Evolutionary conservation across 2,888 invertebrate species (phyloP).

Genomic region (Lydus trimaculatus): DNA sequence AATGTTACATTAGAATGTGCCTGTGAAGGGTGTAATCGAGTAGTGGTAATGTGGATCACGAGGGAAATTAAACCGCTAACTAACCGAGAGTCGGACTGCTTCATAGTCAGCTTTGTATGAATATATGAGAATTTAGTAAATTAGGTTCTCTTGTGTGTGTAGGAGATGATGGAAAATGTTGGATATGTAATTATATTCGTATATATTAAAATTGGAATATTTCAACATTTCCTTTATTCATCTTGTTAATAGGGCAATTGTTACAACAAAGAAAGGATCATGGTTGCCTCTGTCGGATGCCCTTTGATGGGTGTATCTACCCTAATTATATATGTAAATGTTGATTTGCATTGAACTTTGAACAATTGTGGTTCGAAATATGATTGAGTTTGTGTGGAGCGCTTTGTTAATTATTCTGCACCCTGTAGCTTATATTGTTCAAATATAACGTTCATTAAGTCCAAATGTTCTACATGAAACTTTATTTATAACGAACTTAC

Average conservation of each 20-base stretch:
- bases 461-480: constrained; percentile 26
- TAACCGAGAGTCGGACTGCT: constrained; percentile 49
- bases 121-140: constrained; percentile 22
- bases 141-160: not conserved
- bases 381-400: constrained; percentile 46
- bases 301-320: constrained; percentile 46
- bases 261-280: constrained; percentile 10
- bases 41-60: constrained; percentile 58
- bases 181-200: not conserved
- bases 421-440: constrained; percentile 37
- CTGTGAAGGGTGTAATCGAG: constrained; percentile 41
- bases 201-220: not conserved
- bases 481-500: not conserved
- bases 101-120: constrained; percentile 27
- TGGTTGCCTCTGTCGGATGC: constrained; percentile 29
- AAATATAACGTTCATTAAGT: constrained; percentile 38
- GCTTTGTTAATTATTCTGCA: constrained; percentile 56
- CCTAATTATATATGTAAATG: constrained; percentile 60
- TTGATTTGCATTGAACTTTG: constrained; percentile 59
- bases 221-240: not conserved
- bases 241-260: constrained; percentile 9
- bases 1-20: constrained; percentile 11
- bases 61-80: constrained; percentile 62
- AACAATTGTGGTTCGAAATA: constrained; percentile 54
- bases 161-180: not conserved